Conservation (phyloP, 1,140 invertebrate species). For the Lethrus apterus region DNA sequence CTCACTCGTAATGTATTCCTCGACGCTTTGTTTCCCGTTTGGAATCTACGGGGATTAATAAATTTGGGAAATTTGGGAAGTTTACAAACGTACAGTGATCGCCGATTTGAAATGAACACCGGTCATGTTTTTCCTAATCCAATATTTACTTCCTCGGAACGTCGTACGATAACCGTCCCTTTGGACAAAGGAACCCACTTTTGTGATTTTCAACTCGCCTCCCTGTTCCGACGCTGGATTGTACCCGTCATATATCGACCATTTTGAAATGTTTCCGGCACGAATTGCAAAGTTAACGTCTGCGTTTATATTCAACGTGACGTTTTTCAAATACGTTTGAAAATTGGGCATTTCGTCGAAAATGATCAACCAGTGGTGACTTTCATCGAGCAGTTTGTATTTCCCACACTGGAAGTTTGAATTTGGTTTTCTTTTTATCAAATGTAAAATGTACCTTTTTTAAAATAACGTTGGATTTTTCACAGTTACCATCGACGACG, state of each 20-base stretch:
- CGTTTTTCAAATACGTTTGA: slow-evolving; percentile 15
- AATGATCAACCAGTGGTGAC: slow-evolving; percentile 26
- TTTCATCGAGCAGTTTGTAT: too few species aligned
- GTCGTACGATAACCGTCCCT: slow-evolving; percentile 35
- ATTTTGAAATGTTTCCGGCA: background rate
- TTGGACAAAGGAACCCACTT: slow-evolving; percentile 42
- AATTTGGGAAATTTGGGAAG: background rate
- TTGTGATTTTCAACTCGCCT: slow-evolving; percentile 43
- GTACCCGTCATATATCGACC: slow-evolving; percentile 25
- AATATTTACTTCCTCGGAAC: slow-evolving; percentile 40
- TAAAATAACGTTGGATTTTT: too few species aligned
- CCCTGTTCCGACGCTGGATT: slow-evolving; percentile 47
- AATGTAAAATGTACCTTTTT: too few species aligned
- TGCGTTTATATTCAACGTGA: slow-evolving; percentile 24
- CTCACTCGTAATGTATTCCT: slow-evolving; percentile 45
- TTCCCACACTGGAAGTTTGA: too few species aligned
- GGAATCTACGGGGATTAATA: slow-evolving; percentile 17
- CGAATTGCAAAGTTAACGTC: slow-evolving; percentile 23
- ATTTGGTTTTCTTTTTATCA: too few species aligned
- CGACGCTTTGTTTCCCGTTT: slow-evolving; percentile 42
- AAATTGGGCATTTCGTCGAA: background rate
- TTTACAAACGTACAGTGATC: slow-evolving; percentile 40
- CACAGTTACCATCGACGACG: too few species aligned
- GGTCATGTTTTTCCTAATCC: slow-evolving; percentile 44
- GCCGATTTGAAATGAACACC: slow-evolving; percentile 45